These are phyloP conservation scores for Mastomys natalensis DNA, from an alignment of 2,113 vertebrate genomes.

Conservation along the genomic window DNA sequence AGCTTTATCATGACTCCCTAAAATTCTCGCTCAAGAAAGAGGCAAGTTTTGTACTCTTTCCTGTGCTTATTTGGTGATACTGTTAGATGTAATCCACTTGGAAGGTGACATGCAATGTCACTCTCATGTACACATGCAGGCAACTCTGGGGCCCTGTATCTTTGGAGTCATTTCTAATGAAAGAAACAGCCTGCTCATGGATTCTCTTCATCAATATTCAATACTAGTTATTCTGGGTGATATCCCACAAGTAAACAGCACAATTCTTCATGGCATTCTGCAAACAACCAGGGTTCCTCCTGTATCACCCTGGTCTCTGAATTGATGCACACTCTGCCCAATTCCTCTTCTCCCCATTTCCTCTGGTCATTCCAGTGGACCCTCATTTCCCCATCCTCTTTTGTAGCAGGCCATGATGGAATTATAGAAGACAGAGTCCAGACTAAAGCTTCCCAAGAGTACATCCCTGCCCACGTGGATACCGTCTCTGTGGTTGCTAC, in stretches of 20 bases:
- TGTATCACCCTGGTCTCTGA: background rate
- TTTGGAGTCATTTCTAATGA: background rate
- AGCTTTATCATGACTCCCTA: background rate
- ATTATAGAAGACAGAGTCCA: slow-evolving; percentile 81
- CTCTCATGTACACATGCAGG: no score
- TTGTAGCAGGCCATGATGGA: slow-evolving; percentile 85
- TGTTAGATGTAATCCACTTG: background rate
- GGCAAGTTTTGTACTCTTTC: background rate
- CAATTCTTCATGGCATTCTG: background rate
- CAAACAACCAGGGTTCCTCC: background rate
- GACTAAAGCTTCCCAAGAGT: slow-evolving; percentile 81
- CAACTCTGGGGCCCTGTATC: background rate
- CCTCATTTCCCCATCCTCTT: slow-evolving; percentile 34
- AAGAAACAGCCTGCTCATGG: background rate
- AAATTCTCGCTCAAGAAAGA: background rate
- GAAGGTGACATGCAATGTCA: no score
- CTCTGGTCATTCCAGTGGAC: background rate
- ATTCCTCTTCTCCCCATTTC: background rate
- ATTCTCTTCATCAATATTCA: background rate
- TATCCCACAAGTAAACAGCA: background rate
- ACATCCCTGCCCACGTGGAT: slow-evolving; percentile 89
- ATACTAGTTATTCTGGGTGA: background rate
- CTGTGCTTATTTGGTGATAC: background rate
- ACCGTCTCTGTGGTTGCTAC: slow-evolving; percentile 90
- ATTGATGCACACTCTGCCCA: background rate